phyloP scores from a whole-genome alignment of 2,888 invertebrate genomes.

The Pardosa pseudoannulata region DNA sequence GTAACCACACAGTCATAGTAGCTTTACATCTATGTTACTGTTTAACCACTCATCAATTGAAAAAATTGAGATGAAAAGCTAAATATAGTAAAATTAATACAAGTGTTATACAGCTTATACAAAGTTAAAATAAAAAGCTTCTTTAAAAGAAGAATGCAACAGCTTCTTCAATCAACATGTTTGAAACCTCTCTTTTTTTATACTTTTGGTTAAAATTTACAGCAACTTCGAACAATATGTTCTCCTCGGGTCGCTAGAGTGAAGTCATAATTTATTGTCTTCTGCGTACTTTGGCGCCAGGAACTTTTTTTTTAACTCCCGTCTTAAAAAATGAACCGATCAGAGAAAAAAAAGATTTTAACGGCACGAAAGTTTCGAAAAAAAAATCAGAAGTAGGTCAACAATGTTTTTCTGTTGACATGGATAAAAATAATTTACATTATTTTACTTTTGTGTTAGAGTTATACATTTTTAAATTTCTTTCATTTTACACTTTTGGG shows the following conservation, averaged over 20 bases:
- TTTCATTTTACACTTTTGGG: neutral
- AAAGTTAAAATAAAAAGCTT: too few species aligned
- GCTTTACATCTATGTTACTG: too few species aligned
- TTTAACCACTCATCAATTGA: too few species aligned
- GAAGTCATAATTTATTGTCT: conserved; percentile 2
- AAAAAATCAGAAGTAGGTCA: conserved; percentile 2
- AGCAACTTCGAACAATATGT: neutral
- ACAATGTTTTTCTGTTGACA: conserved; percentile 2
- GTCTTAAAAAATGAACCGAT: neutral
- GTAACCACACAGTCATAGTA: too few species aligned
- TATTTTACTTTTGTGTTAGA: neutral
- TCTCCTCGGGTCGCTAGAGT: neutral
- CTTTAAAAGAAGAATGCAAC: neutral
- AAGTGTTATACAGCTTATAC: too few species aligned
- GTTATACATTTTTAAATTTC: neutral
- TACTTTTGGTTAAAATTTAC: neutral
- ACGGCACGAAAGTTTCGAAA: neutral
- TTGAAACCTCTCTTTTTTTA: neutral
- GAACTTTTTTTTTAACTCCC: neutral
- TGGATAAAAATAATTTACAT: neutral
- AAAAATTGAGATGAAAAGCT: too few species aligned
- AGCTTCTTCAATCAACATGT: neutral
- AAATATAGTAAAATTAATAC: too few species aligned
- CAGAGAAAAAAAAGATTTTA: neutral
- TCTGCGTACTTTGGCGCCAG: neutral